Evolutionary conservation across 2,888 invertebrate species (phyloP).

Genomic region (Archips xylosteana): DNA sequence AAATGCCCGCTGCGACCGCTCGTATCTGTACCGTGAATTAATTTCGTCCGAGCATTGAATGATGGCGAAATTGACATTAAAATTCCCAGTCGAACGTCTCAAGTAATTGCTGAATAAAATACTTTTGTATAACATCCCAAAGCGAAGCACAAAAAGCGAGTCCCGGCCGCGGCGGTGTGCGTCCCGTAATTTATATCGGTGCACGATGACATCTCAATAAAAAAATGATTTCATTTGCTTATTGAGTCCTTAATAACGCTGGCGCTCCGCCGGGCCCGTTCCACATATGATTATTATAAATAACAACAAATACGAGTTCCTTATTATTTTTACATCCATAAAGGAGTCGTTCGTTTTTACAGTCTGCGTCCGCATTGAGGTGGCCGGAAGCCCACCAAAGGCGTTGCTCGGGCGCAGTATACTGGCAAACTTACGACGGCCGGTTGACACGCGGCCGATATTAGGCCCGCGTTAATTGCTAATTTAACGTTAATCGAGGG

Average conservation of each 20-base stretch:
- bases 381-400: constrained; percentile 74
- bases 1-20: constrained; percentile 65
- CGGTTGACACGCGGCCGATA: constrained; percentile 60
- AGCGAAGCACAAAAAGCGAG: constrained; percentile 79
- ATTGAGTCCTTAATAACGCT: constrained; percentile 84
- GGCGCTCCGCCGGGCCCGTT: constrained; percentile 65
- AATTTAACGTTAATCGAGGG: constrained; percentile 57
- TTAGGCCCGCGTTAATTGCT: constrained; percentile 63
- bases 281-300: constrained; percentile 77
- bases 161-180: constrained; percentile 65
- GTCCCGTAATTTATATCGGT: constrained; percentile 81
- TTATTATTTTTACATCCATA: constrained; percentile 68
- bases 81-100: constrained; percentile 80
- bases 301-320: constrained; percentile 73
- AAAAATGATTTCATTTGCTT: constrained; percentile 86
- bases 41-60: constrained; percentile 80
- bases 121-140: constrained; percentile 82
- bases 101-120: constrained; percentile 85
- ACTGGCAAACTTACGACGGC: constrained; percentile 47
- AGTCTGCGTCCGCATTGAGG: constrained; percentile 50
- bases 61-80: constrained; percentile 84
- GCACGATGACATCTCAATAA: constrained; percentile 84
- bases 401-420: constrained; percentile 51
- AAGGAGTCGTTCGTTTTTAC: constrained; percentile 56
- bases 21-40: constrained; percentile 72